Percentiles rank a stretch among this genome's conserved stretches.
phyloP scores from a whole-genome alignment of 2,797 vertebrate species.

The Alauda arvensis region DNA sequence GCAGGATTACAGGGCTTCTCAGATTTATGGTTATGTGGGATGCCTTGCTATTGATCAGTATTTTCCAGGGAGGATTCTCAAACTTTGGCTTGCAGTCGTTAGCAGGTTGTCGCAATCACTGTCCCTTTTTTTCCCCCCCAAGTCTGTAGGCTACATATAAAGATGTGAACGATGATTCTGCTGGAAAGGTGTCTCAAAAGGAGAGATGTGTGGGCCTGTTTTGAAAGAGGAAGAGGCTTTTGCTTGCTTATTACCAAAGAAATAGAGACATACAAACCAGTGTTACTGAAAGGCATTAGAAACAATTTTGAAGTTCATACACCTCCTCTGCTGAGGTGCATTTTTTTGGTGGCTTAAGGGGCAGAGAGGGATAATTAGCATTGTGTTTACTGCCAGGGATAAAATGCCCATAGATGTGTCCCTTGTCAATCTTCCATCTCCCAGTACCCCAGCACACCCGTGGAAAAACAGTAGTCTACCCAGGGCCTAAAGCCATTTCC shows the following conservation, averaged over 20 bases:
- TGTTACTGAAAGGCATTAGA: neutral
- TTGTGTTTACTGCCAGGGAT: neutral
- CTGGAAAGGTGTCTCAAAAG: neutral
- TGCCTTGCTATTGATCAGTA: neutral
- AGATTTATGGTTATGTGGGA: neutral
- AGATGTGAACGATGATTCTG: neutral
- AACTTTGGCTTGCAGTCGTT: neutral
- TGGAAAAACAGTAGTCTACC: neutral
- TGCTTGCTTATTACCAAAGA: neutral
- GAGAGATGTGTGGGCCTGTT: neutral
- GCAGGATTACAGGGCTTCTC: neutral
- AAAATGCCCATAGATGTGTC: neutral
- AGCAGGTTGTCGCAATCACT: neutral
- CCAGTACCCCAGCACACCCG: no score
- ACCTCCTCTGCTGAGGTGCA: neutral
- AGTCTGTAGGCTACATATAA: neutral
- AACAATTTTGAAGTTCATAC: neutral
- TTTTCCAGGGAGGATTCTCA: neutral
- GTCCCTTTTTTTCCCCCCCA: neutral
- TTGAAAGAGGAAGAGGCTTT: slow-evolving; percentile 11
- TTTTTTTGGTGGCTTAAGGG: neutral
- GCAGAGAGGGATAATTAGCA: neutral
- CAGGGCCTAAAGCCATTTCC: neutral
- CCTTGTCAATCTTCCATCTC: neutral
- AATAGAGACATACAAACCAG: neutral